Percentiles rank a stretch among this genome's conserved stretches.
These are phyloP conservation scores for Marasmarcha lunaedactyla DNA, from an alignment of 2,888 invertebrate species.

Conservation along the genomic window DNA sequence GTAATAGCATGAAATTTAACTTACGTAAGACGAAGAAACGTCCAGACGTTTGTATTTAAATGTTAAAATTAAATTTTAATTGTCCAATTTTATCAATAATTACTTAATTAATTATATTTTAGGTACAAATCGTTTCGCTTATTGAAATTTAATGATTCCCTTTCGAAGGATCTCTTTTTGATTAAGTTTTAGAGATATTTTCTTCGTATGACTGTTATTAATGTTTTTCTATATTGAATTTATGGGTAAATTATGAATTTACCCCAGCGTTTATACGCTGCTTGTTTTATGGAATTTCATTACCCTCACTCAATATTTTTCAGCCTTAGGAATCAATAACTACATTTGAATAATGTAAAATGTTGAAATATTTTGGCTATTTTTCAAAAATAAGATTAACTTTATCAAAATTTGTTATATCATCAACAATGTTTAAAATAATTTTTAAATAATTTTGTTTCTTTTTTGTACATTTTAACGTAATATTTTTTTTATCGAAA, in stretches of 20 bases:
- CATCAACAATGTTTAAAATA: too few species aligned
- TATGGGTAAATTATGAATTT: conserved; percentile 44
- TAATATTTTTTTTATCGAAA: conserved; percentile 20
- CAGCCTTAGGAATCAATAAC: conserved; percentile 18
- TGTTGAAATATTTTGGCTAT: too few species aligned
- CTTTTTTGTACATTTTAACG: conserved; percentile 7
- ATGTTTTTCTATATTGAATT: conserved; percentile 14
- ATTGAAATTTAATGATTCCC: conserved; percentile 20
- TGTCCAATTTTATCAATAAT: conserved; percentile 33
- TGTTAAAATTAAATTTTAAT: conserved; percentile 24
- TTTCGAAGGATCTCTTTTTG: conserved; percentile 28
- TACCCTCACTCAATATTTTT: too few species aligned
- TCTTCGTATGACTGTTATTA: conserved; percentile 1
- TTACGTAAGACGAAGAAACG: conserved; percentile 25
- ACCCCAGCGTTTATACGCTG: conserved; percentile 24
- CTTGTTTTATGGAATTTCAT: conserved; percentile 21
- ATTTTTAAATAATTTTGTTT: too few species aligned
- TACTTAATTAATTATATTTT: conserved; percentile 15
- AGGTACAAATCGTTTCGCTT: conserved; percentile 13
- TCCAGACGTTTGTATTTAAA: conserved; percentile 36
- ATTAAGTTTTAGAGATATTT: conserved; percentile 13
- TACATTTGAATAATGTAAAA: conserved; percentile 22
- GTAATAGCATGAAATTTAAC: too few species aligned
- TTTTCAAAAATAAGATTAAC: too few species aligned
- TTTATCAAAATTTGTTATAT: too few species aligned